A percentile compares a stretch with the other conserved stretches of the same genome.
These are phyloP conservation scores for Dicrostonyx torquatus DNA, from an alignment of 2,797 vertebrate genomes.

Conservation along the genomic window DNA sequence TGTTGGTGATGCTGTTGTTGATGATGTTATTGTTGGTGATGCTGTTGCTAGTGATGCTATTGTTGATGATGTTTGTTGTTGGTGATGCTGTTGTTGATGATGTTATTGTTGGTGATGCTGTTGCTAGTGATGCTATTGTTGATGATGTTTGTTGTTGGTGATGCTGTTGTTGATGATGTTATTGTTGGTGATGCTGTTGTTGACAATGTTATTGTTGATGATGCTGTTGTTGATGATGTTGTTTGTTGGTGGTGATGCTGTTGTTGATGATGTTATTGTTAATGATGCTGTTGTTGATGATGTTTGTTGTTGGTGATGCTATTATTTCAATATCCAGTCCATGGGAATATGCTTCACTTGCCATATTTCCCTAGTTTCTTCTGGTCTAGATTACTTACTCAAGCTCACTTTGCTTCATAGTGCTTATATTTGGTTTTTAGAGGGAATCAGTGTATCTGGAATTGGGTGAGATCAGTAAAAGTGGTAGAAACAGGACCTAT, in stretches of 20 bases:
- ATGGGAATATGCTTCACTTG: background rate
- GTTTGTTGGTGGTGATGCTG: too few relatives aligned
- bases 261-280: background rate
- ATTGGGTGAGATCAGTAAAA: background rate
- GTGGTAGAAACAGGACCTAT: background rate
- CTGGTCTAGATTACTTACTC: background rate
- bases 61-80: background rate
- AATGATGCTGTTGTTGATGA: too few relatives aligned
- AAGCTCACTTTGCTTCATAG: background rate
- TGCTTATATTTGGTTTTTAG: background rate
- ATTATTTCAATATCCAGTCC: background rate
- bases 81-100: background rate
- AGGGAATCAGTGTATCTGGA: background rate
- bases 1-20: background rate
- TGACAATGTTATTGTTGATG: background rate
- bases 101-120: background rate
- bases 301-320: background rate
- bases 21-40: background rate
- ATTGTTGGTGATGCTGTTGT: too few relatives aligned
- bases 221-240: background rate
- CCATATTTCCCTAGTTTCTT: background rate
- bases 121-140: background rate
- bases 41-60: background rate
- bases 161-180: background rate
- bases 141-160: background rate